These are phyloP conservation scores for Hemithea aestivaria DNA, from an alignment of 2,888 invertebrate species.

Conservation along the genomic window DNA sequence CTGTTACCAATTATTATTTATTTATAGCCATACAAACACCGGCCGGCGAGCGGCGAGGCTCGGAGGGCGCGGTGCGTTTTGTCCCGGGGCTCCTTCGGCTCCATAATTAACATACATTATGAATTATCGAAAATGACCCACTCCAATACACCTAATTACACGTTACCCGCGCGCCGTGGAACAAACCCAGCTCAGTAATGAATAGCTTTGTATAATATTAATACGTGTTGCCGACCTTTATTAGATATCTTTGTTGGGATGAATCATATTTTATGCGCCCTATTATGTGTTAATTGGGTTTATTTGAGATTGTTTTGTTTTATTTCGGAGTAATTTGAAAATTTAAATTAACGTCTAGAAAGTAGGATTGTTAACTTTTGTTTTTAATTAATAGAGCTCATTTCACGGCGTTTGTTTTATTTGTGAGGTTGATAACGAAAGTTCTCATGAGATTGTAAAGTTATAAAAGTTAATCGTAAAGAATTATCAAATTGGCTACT, in stretches of 20 bases:
- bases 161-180: slow-evolving; percentile 49
- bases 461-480: too few relatives aligned
- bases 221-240: slow-evolving; percentile 59
- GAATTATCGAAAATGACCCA: slow-evolving; percentile 75
- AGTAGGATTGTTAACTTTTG: slow-evolving; percentile 13
- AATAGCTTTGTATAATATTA: slow-evolving; percentile 68
- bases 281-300: slow-evolving; percentile 62
- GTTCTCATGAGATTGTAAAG: neutral
- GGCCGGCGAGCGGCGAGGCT: slow-evolving; percentile 32
- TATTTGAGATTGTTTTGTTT: slow-evolving; percentile 33
- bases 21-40: slow-evolving; percentile 44
- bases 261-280: slow-evolving; percentile 55
- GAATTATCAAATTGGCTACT: too few relatives aligned
- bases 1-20: slow-evolving; percentile 45
- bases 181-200: slow-evolving; percentile 52
- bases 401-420: slow-evolving; percentile 12
- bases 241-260: slow-evolving; percentile 62
- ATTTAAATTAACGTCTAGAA: slow-evolving; percentile 19
- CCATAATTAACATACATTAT: slow-evolving; percentile 78
- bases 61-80: slow-evolving; percentile 29
- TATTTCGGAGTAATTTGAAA: slow-evolving; percentile 23
- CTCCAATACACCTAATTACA: slow-evolving; percentile 69
- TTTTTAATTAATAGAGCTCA: slow-evolving; percentile 12
- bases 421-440: neutral
- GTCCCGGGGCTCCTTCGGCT: slow-evolving; percentile 57